These are phyloP conservation scores for Odontocolon sp. DNA, from an alignment of 2,888 invertebrate species.

Conservation along the genomic window DNA sequence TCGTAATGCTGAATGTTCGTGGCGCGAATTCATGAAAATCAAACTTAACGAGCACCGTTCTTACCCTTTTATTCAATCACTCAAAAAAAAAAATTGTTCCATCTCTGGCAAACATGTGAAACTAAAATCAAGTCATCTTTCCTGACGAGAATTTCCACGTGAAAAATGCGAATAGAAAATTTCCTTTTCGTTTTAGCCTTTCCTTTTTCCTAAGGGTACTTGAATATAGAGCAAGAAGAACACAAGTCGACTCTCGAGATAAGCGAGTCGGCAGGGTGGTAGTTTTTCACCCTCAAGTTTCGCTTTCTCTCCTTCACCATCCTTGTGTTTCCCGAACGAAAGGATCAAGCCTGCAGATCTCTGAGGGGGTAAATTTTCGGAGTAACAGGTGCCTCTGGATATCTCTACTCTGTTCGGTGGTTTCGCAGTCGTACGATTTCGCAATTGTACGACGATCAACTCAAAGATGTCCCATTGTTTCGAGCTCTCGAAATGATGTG, in stretches of 20 bases:
- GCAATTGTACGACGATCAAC: background rate
- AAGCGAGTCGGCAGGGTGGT: slow-evolving; percentile 30
- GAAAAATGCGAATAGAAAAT: background rate
- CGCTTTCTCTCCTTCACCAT: background rate
- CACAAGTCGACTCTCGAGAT: slow-evolving; percentile 9
- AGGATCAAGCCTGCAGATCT: slow-evolving; percentile 43
- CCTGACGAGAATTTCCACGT: background rate
- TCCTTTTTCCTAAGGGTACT: background rate
- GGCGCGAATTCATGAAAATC: too few relatives aligned
- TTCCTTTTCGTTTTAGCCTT: slow-evolving; percentile 10
- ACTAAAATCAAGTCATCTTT: too few relatives aligned
- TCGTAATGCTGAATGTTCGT: too few relatives aligned
- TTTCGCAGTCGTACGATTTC: background rate
- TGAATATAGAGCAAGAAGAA: background rate
- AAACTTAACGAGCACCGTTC: too few relatives aligned
- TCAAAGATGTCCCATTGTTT: background rate
- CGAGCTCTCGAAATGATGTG: background rate
- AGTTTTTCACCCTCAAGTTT: slow-evolving; percentile 27
- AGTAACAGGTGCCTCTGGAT: slow-evolving; percentile 56
- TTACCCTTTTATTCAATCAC: too few relatives aligned
- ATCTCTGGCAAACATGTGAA: too few relatives aligned
- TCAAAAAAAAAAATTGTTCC: too few relatives aligned
- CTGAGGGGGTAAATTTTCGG: slow-evolving; percentile 43
- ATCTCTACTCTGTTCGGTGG: slow-evolving; percentile 3
- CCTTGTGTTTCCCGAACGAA: slow-evolving; percentile 10